Conservation (phyloP, 2,888 invertebrate species). For the Calliphora vomitoria region DNA sequence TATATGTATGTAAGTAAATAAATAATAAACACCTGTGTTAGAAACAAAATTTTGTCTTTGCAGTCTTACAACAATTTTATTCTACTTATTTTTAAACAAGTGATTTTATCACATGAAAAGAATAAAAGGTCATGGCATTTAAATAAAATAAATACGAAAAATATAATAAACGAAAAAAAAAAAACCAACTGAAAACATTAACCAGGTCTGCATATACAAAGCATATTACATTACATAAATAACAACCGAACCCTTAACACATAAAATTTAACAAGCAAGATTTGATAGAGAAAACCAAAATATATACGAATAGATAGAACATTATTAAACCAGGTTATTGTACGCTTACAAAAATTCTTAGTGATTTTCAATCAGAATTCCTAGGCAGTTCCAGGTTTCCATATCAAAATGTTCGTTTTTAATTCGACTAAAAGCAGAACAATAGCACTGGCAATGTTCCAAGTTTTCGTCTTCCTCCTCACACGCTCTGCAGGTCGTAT, state of each 20-base stretch:
- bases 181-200: not conserved
- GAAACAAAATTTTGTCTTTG: slow-evolving; percentile 47
- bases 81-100: slow-evolving; percentile 17
- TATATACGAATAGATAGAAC: not conserved
- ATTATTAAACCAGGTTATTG: not conserved
- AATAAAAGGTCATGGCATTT: slow-evolving; percentile 70
- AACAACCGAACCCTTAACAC: slow-evolving; percentile 32
- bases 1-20: slow-evolving; percentile 6
- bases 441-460: too few species aligned
- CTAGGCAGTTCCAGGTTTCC: too few species aligned
- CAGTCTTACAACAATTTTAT: slow-evolving; percentile 25
- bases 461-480: too few species aligned
- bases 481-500: too few species aligned
- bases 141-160: slow-evolving; percentile 37
- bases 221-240: not conserved
- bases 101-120: slow-evolving; percentile 63
- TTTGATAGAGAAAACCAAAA: slow-evolving; percentile 29
- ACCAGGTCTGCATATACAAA: slow-evolving; percentile 26
- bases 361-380: too few species aligned
- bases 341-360: not conserved
- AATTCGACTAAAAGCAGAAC: too few species aligned
- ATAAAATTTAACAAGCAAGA: slow-evolving; percentile 16
- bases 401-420: too few species aligned
- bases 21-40: slow-evolving; percentile 65
- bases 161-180: slow-evolving; percentile 11